phyloP scores from a whole-genome alignment of 1,140 invertebrate species.

The Trichonephila inaurata region DNA sequence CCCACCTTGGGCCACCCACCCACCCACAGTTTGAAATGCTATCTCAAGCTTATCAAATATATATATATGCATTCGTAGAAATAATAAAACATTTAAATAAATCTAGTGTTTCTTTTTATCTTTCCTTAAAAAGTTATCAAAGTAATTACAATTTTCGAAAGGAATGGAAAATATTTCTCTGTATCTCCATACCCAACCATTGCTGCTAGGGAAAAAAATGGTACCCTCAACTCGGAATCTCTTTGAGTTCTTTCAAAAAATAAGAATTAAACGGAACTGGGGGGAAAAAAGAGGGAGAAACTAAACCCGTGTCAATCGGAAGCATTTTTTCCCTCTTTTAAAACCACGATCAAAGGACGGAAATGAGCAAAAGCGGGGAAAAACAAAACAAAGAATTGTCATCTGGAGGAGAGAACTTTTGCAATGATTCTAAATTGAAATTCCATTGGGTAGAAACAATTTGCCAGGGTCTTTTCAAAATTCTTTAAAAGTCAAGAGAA shows the following conservation, averaged over 20 bases:
- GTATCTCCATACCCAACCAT: background rate
- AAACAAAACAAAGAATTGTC: slow-evolving; percentile 20
- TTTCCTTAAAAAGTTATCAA: background rate
- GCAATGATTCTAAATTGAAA: slow-evolving; percentile 74
- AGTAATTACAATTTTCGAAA: background rate
- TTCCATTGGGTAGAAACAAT: slow-evolving; percentile 72
- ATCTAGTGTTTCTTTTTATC: background rate
- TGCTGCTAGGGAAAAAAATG: background rate
- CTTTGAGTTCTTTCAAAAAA: background rate
- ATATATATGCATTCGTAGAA: background rate
- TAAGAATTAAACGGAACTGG: background rate
- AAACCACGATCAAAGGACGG: slow-evolving; percentile 27
- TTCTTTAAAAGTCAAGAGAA: slow-evolving; percentile 53
- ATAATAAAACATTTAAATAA: background rate
- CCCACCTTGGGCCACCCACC: too few species aligned
- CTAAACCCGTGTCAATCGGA: slow-evolving; percentile 21
- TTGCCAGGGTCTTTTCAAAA: slow-evolving; percentile 59
- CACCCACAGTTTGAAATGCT: too few species aligned
- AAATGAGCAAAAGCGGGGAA: slow-evolving; percentile 45
- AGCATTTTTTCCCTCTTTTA: background rate
- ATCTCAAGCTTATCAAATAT: too few species aligned
- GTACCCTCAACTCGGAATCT: background rate
- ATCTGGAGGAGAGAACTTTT: slow-evolving; percentile 35
- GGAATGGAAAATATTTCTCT: background rate
- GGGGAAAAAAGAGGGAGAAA: background rate